Conservation (phyloP, 2,113 vertebrate genomes). For the Psittacula cyanocephala region DNA sequence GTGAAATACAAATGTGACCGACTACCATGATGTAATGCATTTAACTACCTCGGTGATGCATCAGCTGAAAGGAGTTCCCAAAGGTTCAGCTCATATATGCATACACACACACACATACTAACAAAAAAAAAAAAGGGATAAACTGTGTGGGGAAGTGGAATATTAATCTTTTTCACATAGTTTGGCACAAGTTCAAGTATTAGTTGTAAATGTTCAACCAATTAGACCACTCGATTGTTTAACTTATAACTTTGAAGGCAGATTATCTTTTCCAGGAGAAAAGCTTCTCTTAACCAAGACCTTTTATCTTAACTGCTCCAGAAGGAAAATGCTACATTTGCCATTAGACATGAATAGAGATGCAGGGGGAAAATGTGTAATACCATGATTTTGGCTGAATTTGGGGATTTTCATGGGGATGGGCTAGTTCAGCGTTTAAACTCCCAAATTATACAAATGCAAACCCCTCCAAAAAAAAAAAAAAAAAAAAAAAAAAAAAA, state of each 20-base stretch:
- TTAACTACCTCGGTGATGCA: constrained; percentile 42
- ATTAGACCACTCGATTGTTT: constrained; percentile 46
- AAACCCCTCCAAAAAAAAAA: fast-evolving
- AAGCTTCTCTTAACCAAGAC: not conserved
- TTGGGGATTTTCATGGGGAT: not conserved
- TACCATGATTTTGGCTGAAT: not conserved
- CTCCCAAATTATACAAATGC: not conserved
- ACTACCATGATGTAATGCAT: constrained; percentile 54
- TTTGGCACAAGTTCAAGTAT: constrained; percentile 64
- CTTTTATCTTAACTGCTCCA: constrained; percentile 14
- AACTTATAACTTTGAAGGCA: constrained; percentile 48
- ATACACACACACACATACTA: not conserved
- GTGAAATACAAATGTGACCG: constrained; percentile 63
- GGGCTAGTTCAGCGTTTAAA: not conserved
- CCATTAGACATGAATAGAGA: not conserved
- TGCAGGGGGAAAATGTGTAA: not conserved
- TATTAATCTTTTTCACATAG: constrained; percentile 57
- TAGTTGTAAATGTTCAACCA: constrained; percentile 66
- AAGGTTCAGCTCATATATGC: constrained; percentile 53
- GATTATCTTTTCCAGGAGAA: constrained; percentile 42
- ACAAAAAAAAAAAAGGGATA: not conserved
- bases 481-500: not conserved
- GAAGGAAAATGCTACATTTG: constrained; percentile 6
- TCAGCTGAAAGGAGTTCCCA: constrained; percentile 54
- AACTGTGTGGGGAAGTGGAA: constrained; percentile 47